Percentiles rank a stretch among this genome's conserved stretches.
Conservation (phyloP, 2,888 invertebrate genomes). For the Volucella bombylans region DNA sequence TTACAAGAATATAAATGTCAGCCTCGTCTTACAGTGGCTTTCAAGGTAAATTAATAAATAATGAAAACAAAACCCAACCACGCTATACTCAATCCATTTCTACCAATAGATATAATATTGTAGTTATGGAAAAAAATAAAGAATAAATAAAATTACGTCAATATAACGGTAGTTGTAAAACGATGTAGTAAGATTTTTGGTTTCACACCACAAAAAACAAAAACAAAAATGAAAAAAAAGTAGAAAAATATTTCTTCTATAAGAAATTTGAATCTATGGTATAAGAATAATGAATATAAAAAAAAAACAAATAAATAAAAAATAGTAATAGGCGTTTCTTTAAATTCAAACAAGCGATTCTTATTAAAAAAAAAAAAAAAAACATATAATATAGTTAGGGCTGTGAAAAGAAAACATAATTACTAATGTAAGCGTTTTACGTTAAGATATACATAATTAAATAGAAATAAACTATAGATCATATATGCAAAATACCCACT, state of each 20-base stretch:
- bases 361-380: conserved; percentile 19
- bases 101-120: conserved; percentile 22
- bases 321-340: conserved; percentile 12
- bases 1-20: too few relatives aligned
- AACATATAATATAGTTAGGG: conserved; percentile 71
- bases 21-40: too few relatives aligned
- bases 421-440: conserved; percentile 72
- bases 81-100: conserved; percentile 66
- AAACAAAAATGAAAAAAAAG: conserved; percentile 3
- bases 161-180: conserved; percentile 38
- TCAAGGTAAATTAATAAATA: too few relatives aligned
- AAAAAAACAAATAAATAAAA: conserved; percentile 27
- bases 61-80: conserved; percentile 41
- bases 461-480: conserved; percentile 46
- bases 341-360: conserved; percentile 48
- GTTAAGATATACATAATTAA: conserved; percentile 72
- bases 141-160: conserved; percentile 7
- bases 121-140: conserved; percentile 1
- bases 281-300: neutral
- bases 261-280: conserved; percentile 13
- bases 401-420: conserved; percentile 74
- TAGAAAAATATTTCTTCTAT: conserved; percentile 34
- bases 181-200: conserved; percentile 41
- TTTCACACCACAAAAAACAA: conserved; percentile 40
- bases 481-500: conserved; percentile 52